A percentile compares a stretch with the other conserved stretches of the same genome.
Evolutionary conservation across 2,888 invertebrate species (phyloP).

Genomic region (Drosophila anomalata): DNA sequence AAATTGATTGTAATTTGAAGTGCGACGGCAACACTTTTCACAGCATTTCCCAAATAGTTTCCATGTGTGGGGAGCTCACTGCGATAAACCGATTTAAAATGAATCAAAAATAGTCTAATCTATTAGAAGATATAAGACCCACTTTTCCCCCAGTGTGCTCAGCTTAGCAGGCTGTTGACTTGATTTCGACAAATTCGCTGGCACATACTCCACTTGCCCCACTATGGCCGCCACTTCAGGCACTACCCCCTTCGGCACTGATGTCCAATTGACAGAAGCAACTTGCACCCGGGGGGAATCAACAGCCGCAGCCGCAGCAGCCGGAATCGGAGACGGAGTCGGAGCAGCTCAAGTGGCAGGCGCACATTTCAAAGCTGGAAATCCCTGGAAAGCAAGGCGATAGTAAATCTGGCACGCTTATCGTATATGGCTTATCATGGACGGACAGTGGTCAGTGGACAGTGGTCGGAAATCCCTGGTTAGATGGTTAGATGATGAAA

Average conservation of each 20-base stretch:
- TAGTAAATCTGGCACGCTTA: slow-evolving; percentile 68
- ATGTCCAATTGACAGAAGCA: slow-evolving; percentile 69
- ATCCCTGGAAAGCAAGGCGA: slow-evolving; percentile 62
- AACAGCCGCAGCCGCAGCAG: slow-evolving; percentile 19
- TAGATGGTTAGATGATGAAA: slow-evolving; percentile 23
- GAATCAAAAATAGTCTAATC: background rate
- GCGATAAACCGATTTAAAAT: background rate
- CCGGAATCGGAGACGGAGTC: slow-evolving; percentile 3
- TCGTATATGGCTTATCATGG: slow-evolving; percentile 67
- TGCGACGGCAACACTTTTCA: slow-evolving; percentile 51
- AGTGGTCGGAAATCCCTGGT: slow-evolving; percentile 7
- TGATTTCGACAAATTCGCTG: slow-evolving; percentile 66
- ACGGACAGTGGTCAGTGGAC: slow-evolving; percentile 9
- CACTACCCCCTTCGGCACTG: slow-evolving; percentile 36
- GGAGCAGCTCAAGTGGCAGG: slow-evolving; percentile 61
- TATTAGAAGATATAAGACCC: too few relatives aligned
- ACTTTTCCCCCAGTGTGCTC: background rate
- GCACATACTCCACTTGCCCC: background rate
- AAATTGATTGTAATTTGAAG: slow-evolving; percentile 66
- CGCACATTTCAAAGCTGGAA: slow-evolving; percentile 60
- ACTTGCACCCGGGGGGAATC: slow-evolving; percentile 64
- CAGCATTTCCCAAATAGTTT: slow-evolving; percentile 21
- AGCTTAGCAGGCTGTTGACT: slow-evolving; percentile 39
- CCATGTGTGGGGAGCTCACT: background rate
- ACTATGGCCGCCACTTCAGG: background rate